A percentile compares a stretch with the other conserved stretches of the same genome.
Conservation (phyloP, 2,888 invertebrate genomes). For the Diarsia dahlii region DNA sequence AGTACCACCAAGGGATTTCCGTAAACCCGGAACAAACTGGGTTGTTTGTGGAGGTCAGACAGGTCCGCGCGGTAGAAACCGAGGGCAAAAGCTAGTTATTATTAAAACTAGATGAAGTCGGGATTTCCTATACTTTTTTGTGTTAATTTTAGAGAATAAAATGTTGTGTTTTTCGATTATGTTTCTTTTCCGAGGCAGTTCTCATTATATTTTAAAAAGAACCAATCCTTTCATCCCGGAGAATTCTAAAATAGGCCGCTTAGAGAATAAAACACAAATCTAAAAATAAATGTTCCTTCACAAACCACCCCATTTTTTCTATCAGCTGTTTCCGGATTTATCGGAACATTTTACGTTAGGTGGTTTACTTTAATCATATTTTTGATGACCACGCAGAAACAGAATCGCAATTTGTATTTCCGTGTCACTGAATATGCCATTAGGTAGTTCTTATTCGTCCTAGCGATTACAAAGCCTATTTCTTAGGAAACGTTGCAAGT, state of each 20-base stretch:
- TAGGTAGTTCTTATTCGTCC: conserved; percentile 32
- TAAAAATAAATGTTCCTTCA: background rate
- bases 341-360: conserved; percentile 7
- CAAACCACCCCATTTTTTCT: background rate
- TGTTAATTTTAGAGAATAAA: background rate
- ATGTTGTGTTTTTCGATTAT: background rate
- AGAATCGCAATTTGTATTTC: conserved; percentile 47
- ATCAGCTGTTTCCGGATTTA: background rate
- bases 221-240: background rate
- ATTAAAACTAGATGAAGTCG: background rate
- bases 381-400: conserved; percentile 38
- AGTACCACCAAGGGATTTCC: no score
- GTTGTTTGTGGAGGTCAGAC: no score
- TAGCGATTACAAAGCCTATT: conserved; percentile 25
- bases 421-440: conserved; percentile 23
- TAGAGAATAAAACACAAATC: background rate
- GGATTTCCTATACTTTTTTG: background rate
- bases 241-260: background rate
- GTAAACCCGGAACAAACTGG: no score
- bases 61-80: no score
- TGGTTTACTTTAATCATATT: conserved; percentile 39
- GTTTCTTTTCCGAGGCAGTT: background rate
- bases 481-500: conserved; percentile 21
- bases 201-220: background rate
- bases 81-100: no score